phyloP scores from a whole-genome alignment of 2,113 vertebrate genomes.

The Aix galericulata region DNA sequence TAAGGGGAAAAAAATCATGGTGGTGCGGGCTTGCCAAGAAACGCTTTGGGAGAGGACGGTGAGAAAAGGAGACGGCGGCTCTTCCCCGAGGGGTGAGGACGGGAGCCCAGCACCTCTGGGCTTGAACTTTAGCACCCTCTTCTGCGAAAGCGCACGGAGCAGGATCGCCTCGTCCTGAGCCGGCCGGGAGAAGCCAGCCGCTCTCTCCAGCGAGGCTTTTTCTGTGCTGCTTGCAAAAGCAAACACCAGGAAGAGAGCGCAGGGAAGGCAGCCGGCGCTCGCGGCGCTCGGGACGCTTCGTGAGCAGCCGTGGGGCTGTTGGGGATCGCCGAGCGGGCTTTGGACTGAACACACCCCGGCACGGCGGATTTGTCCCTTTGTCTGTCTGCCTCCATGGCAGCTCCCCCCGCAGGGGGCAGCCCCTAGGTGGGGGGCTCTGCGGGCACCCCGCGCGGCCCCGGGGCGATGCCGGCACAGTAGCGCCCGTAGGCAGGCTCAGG shows the following conservation, averaged over 20 bases:
- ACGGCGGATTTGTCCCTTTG: conserved; percentile 31
- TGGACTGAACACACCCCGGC: conserved; percentile 45
- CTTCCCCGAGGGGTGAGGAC: not conserved
- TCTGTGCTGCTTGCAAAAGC: not conserved
- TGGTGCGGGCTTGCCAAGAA: not conserved
- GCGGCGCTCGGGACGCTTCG: not conserved
- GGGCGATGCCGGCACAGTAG: conserved; percentile 1
- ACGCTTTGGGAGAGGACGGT: not conserved
- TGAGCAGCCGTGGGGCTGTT: not conserved
- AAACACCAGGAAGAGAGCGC: not conserved
- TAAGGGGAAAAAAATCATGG: not conserved
- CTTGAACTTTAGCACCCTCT: conserved; percentile 60
- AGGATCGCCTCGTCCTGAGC: not conserved
- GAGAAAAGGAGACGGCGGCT: conserved; percentile 13
- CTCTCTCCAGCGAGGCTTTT: not conserved
- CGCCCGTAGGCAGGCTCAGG: not conserved
- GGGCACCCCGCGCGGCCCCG: not conserved
- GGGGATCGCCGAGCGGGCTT: not conserved
- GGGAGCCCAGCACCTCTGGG: conserved; percentile 1
- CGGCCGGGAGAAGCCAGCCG: not conserved
- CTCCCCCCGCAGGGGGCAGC: not conserved
- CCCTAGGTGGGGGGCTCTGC: not conserved
- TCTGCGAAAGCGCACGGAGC: conserved; percentile 13
- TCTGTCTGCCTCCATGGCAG: conserved; percentile 25
- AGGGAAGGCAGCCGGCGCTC: not conserved